Evolutionary conservation across 2,113 vertebrate genomes (phyloP), one percentile per base, ranked within the genome.

Genomic region (Oplegnathus fasciatus): DNA sequence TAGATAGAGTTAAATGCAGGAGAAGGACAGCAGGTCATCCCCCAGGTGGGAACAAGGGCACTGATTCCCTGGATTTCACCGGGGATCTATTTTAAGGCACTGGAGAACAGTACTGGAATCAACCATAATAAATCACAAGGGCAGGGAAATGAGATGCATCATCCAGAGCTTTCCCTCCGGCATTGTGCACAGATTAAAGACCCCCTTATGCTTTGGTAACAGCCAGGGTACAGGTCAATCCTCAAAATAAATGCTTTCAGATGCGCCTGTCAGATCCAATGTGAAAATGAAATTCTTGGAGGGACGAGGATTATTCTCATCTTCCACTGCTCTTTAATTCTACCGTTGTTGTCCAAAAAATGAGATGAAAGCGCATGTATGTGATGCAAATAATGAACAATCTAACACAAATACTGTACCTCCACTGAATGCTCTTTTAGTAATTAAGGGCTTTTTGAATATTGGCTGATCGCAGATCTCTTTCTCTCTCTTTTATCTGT

Each of bases 101-200:
- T 54, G 58, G 67, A 75, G 83, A 78, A 82, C 57, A 66, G 61
- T 74, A 62, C 75, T 82, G 77, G 82, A 89, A 88, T 89, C 69
- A 84, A 85, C 70, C 71, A 65, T 82, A 75, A 92, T 89, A 89
- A 89, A 92, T 90, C 74, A 81, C 68, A 84, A 52, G 65, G 90
- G 89, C 84, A 83, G 74, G 60, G 68, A 90, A 93, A 93, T 88
- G 83, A 90, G 88, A 93, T 89, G 92, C 92, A 90, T 91, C 78
- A 90, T 84, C 83, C 85, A 62, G 72, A 89, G 85, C 5, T 57
- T 44, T 84, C 87, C 91, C 86, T 82, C 44, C 3, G 34, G 91
- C 87, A n/a, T 78, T 26, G 75, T 67, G 82, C 82, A 73, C 64
- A 80, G 86, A 93, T 92, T 93, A 94, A 94, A 92, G 73, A 90